These are phyloP conservation scores for Maniola hyperantus DNA, from an alignment of 2,888 invertebrate species.

Conservation along the genomic window DNA sequence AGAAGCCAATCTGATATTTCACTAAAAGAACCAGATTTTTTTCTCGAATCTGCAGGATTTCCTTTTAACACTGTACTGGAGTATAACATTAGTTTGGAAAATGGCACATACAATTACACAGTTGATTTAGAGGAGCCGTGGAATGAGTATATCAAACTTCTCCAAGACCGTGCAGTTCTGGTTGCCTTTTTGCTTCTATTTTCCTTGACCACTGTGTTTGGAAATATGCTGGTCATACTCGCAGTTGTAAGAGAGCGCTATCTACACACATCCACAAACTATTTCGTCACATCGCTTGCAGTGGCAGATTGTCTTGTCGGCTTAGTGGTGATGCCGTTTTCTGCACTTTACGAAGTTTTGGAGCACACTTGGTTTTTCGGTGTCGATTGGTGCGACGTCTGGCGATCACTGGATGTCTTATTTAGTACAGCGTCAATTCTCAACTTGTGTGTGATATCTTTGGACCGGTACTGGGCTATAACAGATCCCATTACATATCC, in stretches of 20 bases:
- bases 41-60: slow-evolving; percentile 52
- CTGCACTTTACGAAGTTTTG: slow-evolving; percentile 93
- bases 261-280: slow-evolving; percentile 98
- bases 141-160: slow-evolving; percentile 74
- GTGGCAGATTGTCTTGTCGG: slow-evolving; percentile 98
- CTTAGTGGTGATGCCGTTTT: slow-evolving; percentile 98
- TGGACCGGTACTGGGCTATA: slow-evolving; percentile 99
- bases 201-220: slow-evolving; percentile 96
- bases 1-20: slow-evolving; percentile 68
- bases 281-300: slow-evolving; percentile 97
- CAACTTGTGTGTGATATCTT: slow-evolving; percentile 97
- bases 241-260: slow-evolving; percentile 97
- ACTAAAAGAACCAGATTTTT: slow-evolving; percentile 64
- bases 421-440: slow-evolving; percentile 99
- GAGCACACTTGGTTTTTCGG: slow-evolving; percentile 97
- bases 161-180: slow-evolving; percentile 87
- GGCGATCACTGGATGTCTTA: slow-evolving; percentile 98
- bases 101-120: slow-evolving; percentile 58
- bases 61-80: slow-evolving; percentile 61
- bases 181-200: slow-evolving; percentile 93
- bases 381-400: slow-evolving; percentile 97
- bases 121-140: slow-evolving; percentile 61
- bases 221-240: slow-evolving; percentile 96
- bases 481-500: slow-evolving; percentile 99
- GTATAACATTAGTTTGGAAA: slow-evolving; percentile 66